phyloP scores from a whole-genome alignment of 2,888 invertebrate species.

The Dasysyrphus albostriatus region DNA sequence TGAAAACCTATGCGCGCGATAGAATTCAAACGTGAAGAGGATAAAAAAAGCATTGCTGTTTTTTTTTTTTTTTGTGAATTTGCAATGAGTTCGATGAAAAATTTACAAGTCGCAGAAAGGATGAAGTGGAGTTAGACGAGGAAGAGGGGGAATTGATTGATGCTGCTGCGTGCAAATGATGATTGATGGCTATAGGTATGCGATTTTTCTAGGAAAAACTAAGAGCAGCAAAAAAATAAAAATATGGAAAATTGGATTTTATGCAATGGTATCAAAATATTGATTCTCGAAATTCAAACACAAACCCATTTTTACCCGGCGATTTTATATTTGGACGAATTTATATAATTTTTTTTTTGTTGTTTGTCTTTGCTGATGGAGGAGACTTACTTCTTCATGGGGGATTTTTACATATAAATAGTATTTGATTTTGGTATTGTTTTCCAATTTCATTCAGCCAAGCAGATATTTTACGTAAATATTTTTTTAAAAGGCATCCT shows the following conservation, averaged over 20 bases:
- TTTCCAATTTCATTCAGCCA: background rate
- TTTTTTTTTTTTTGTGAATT: background rate
- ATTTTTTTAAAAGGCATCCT: background rate
- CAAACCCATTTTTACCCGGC: background rate
- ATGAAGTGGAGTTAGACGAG: background rate
- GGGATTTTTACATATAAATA: background rate
- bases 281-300: conserved; percentile 29
- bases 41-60: conserved; percentile 8
- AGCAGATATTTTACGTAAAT: conserved; percentile 5
- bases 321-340: background rate
- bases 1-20: conserved; percentile 16
- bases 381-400: background rate
- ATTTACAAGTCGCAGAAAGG: background rate
- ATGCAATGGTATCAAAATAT: conserved; percentile 30
- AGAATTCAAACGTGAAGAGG: conserved; percentile 28
- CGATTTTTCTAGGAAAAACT: conserved; percentile 1
- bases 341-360: background rate
- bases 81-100: conserved; percentile 19
- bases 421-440: conserved; percentile 1
- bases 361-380: background rate
- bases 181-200: conserved; percentile 28
- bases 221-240: background rate
- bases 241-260: conserved; percentile 10
- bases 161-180: conserved; percentile 37
- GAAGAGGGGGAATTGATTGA: conserved; percentile 35